Conservation (phyloP, 2,797 vertebrate genomes). For the Onychomys leucogaster region DNA sequence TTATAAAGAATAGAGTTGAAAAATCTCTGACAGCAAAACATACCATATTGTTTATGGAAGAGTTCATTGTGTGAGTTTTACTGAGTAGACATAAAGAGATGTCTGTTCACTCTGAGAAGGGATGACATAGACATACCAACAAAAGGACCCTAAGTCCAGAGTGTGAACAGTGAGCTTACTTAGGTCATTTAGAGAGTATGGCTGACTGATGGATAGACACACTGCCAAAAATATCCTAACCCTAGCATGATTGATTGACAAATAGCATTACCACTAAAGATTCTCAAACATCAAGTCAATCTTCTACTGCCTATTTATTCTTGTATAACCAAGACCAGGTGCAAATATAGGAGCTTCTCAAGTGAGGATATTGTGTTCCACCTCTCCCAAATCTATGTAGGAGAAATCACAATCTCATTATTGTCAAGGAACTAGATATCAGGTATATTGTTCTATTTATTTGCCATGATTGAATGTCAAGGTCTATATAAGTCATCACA, state of each 20-base stretch:
- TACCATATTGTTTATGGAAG: too few relatives aligned
- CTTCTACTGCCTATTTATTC: neutral
- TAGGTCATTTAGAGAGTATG: neutral
- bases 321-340: neutral
- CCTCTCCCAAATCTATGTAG: neutral
- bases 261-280: neutral
- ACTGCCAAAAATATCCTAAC: neutral
- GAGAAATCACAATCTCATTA: neutral
- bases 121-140: neutral
- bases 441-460: neutral
- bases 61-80: neutral
- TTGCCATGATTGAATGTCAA: neutral
- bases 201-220: neutral
- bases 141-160: neutral
- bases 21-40: neutral
- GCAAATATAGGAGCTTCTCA: neutral
- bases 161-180: neutral
- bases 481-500: too few relatives aligned
- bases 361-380: too few relatives aligned
- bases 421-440: neutral
- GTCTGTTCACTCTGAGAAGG: neutral
- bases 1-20: neutral
- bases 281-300: neutral
- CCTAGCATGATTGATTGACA: neutral
- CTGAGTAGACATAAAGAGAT: too few relatives aligned